Percentiles rank a stretch among this genome's conserved stretches.
These are phyloP conservation scores for Drosophila seclusa DNA, from an alignment of 2,888 invertebrate species.

Conservation along the genomic window DNA sequence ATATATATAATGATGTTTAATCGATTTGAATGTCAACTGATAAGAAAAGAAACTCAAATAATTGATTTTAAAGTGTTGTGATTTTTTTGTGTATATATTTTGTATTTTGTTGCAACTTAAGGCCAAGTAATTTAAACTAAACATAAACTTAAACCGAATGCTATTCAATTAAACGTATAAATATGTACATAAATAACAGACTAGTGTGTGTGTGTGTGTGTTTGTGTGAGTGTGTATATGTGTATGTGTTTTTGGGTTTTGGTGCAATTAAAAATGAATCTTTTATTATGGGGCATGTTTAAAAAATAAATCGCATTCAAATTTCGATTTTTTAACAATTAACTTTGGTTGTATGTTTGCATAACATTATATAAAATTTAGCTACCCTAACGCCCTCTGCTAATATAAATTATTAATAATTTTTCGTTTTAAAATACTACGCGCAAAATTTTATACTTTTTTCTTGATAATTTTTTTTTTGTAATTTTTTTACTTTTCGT, in stretches of 20 bases:
- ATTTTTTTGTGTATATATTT: slow-evolving; percentile 47
- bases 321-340: slow-evolving; percentile 62
- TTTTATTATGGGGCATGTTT: slow-evolving; percentile 29
- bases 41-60: slow-evolving; percentile 50
- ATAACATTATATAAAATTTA: slow-evolving; percentile 59
- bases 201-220: slow-evolving; percentile 67
- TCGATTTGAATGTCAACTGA: slow-evolving; percentile 11
- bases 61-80: slow-evolving; percentile 34
- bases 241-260: slow-evolving; percentile 29
- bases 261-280: slow-evolving; percentile 50
- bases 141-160: slow-evolving; percentile 65
- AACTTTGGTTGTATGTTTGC: slow-evolving; percentile 68
- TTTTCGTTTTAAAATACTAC: slow-evolving; percentile 41
- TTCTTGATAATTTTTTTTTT: slow-evolving; percentile 49
- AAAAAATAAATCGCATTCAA: slow-evolving; percentile 56
- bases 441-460: slow-evolving; percentile 26
- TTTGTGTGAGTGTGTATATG: slow-evolving; percentile 36
- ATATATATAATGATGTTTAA: not conserved
- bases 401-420: slow-evolving; percentile 47
- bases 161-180: slow-evolving; percentile 61
- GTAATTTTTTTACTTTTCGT: slow-evolving; percentile 23
- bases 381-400: slow-evolving; percentile 75
- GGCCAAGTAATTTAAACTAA: slow-evolving; percentile 77
- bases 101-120: slow-evolving; percentile 71
- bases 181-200: slow-evolving; percentile 77